A percentile compares a stretch with the other conserved stretches of the same genome.
These are phyloP conservation scores for Liopterus haemorrhoidalis DNA, from an alignment of 2,888 invertebrate species.

Conservation along the genomic window DNA sequence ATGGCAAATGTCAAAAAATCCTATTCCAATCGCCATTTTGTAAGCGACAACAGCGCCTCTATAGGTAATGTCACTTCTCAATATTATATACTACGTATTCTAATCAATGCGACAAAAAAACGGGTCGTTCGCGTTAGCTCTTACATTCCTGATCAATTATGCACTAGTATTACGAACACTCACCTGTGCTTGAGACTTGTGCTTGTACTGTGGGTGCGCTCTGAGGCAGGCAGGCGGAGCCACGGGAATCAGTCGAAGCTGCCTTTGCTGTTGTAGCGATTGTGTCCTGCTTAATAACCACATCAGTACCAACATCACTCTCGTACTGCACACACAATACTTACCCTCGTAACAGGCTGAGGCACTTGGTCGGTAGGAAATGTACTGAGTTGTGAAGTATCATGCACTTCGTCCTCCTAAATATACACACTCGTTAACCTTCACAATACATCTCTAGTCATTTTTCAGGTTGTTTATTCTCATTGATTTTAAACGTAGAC, in stretches of 20 bases:
- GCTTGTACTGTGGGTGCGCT: slow-evolving; percentile 40
- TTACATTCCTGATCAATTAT: neutral
- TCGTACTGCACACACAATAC: slow-evolving; percentile 7
- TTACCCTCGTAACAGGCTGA: slow-evolving; percentile 47
- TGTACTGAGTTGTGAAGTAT: slow-evolving; percentile 40
- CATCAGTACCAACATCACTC: neutral
- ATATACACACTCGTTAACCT: no score
- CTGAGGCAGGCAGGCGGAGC: slow-evolving; percentile 32
- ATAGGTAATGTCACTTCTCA: no score
- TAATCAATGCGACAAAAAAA: no score
- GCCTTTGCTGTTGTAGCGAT: slow-evolving; percentile 29
- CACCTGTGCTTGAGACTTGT: slow-evolving; percentile 28
- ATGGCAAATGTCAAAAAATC: no score
- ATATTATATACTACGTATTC: no score
- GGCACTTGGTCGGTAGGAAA: slow-evolving; percentile 51
- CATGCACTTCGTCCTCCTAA: slow-evolving; percentile 28
- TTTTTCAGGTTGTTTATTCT: no score
- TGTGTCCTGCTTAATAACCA: slow-evolving; percentile 21
- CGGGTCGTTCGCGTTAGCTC: neutral
- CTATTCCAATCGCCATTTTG: no score
- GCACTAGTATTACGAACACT: neutral
- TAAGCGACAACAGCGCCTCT: no score
- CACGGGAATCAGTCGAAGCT: slow-evolving; percentile 39
- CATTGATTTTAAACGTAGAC: no score
- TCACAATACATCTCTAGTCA: no score